These are phyloP conservation scores for Eucera pruinosa DNA, from an alignment of 2,888 invertebrate species.

Conservation along the genomic window DNA sequence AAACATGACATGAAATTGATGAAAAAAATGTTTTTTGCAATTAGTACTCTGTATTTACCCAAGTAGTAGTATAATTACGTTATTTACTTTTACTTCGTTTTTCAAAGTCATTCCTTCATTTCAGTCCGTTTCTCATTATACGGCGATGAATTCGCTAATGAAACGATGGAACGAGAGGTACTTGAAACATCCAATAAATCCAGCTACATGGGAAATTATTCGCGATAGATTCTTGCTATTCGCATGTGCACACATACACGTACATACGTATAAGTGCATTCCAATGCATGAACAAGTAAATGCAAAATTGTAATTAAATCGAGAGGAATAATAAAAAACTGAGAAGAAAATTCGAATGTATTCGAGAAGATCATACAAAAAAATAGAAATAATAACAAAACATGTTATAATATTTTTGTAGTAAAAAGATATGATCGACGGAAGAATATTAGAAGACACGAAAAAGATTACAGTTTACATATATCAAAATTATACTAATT, in stretches of 20 bases:
- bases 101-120: not conserved
- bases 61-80: not conserved
- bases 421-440: too few species aligned
- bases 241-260: slow-evolving; percentile 1
- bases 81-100: not conserved
- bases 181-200: slow-evolving; percentile 5
- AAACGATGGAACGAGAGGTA: slow-evolving; percentile 20
- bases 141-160: slow-evolving; percentile 20
- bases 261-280: not conserved
- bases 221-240: slow-evolving; percentile 19
- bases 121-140: slow-evolving; percentile 1
- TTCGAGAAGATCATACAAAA: slow-evolving; percentile 27
- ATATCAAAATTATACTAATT: too few species aligned
- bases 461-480: too few species aligned
- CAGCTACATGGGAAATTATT: slow-evolving; percentile 15
- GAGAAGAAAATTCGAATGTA: not conserved
- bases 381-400: not conserved
- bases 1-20: not conserved
- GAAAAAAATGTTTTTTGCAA: not conserved
- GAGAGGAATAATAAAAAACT: not conserved
- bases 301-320: too few species aligned
- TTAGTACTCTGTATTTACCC: too few species aligned
- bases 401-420: too few species aligned
- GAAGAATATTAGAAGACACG: too few species aligned
- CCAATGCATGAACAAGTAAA: not conserved